Conservation (phyloP, 2,113 vertebrate species). For the Halcyon senegalensis region DNA sequence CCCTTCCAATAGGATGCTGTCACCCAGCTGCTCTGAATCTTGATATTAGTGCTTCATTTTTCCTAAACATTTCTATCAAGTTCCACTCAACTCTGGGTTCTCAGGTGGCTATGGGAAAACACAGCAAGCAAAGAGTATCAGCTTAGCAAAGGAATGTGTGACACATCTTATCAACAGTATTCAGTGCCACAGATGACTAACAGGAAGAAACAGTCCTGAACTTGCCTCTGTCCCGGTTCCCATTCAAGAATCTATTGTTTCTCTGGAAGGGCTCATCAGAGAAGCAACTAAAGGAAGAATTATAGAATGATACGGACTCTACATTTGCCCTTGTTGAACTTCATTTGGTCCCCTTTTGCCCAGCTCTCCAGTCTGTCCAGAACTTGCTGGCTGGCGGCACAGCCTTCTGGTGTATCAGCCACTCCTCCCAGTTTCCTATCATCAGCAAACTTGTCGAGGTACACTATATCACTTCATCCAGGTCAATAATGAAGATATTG, state of each 20-base stretch:
- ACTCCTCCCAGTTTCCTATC: too few relatives aligned
- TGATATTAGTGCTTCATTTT: not conserved
- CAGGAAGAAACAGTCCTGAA: not conserved
- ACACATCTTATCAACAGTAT: not conserved
- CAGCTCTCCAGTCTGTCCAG: too few relatives aligned
- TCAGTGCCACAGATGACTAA: not conserved
- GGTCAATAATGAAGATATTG: too few relatives aligned
- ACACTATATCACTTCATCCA: too few relatives aligned
- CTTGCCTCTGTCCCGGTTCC: not conserved
- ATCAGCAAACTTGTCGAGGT: too few relatives aligned
- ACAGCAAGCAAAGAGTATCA: not conserved
- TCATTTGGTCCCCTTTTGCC: too few relatives aligned
- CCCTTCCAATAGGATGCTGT: not conserved
- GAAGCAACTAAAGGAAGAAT: not conserved
- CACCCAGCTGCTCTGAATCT: not conserved
- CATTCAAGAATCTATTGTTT: not conserved
- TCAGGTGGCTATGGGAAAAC: not conserved
- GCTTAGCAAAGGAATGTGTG: not conserved
- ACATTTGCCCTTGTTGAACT: too few relatives aligned
- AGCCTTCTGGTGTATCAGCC: too few relatives aligned
- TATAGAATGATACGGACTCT: too few relatives aligned
- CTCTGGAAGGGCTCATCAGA: not conserved
- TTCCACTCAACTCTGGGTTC: not conserved
- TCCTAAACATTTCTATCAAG: not conserved
- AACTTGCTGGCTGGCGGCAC: too few relatives aligned